Base-by-base conservation (phyloP, 2,797 vertebrate species). In the Gallinago nigripennis region DNA sequence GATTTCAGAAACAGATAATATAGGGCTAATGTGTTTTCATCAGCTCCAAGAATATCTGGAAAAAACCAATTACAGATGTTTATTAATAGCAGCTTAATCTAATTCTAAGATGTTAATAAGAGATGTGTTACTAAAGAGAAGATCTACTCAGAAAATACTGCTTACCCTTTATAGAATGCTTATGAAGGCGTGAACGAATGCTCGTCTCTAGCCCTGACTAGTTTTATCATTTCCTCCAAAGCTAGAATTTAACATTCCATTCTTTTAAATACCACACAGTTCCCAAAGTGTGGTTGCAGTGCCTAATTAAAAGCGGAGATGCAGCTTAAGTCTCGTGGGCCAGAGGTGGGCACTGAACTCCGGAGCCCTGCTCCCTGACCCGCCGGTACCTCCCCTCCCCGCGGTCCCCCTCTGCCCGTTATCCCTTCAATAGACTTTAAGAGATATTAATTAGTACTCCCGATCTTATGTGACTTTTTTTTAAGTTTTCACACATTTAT, bases 361-460 rank as follows among this genome's bases (percentile, higher is more conserved):
- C 48, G 31, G 35, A n/a, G 33, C n/a, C 3, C 8, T 24, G 31
- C 43, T 18, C 7, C 0, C 43, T 0, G 10, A 6, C 21, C 12
- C 64, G 3, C 7, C 1, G 28, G 61, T 21, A 16, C 50, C 43
- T 30, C 35, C 16, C 25, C 43, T 18, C 33, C 2, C 27, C 3
- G 5, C 13, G 21, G 14, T 4, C 15, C 35, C 61, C 41, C 64
- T 24, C 41, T 5, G 8, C 2, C 43, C 6, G 7, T 4, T 20
- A 4, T 1, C n/a, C 2, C 3, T 5, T 8, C 23, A 39, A 39
- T 39, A 39, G 37, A 39, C 37, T 39, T 39, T 39, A 39, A 39
- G 37, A 39, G 37, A 39, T 13, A 41, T 41, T 41, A 41, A 41
- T 41, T 16, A 41, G 41, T 41, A 17, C 41, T 41, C 41, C 41